These are phyloP conservation scores for Lophius piscatorius DNA, from an alignment of 2,113 vertebrate genomes.

Conservation along the genomic window DNA sequence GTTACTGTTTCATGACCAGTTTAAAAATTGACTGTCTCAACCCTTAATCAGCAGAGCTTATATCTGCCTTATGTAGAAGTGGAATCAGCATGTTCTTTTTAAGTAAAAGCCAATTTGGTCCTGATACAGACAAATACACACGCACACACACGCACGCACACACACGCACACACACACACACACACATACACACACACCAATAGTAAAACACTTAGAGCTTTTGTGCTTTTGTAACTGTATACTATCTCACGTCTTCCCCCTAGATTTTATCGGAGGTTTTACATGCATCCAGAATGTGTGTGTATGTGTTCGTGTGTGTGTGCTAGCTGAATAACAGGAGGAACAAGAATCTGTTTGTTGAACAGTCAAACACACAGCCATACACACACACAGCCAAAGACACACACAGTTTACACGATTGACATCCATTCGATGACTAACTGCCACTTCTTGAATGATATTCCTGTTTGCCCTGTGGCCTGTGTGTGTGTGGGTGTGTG, in stretches of 20 bases:
- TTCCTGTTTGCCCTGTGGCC: conserved; percentile 37
- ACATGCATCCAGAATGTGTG: conserved; percentile 17
- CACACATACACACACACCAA: background rate
- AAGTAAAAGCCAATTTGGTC: conserved; percentile 2
- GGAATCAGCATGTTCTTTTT: background rate
- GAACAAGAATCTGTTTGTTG: conserved; percentile 45
- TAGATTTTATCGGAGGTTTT: conserved; percentile 28
- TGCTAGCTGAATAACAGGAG: conserved; percentile 35
- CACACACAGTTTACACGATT: conserved; percentile 38
- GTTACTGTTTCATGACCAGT: background rate
- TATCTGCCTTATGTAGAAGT: background rate
- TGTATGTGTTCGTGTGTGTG: conserved; percentile 11
- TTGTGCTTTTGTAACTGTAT: background rate
- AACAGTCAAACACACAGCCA: conserved; percentile 39
- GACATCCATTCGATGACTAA: conserved; percentile 46
- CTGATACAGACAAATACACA: background rate
- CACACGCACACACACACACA: background rate
- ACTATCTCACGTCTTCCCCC: too few species aligned
- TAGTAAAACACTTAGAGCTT: background rate
- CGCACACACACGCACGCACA: conserved; percentile 1
- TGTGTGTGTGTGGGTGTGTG: conserved; percentile 18
- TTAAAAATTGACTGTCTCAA: too few species aligned
- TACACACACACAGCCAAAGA: conserved; percentile 43
- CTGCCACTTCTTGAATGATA: conserved; percentile 45
- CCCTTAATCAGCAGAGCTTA: too few species aligned